phyloP scores from a whole-genome alignment of 64 coral and sea anemone genomes.

The Stylophora pistillata region DNA sequence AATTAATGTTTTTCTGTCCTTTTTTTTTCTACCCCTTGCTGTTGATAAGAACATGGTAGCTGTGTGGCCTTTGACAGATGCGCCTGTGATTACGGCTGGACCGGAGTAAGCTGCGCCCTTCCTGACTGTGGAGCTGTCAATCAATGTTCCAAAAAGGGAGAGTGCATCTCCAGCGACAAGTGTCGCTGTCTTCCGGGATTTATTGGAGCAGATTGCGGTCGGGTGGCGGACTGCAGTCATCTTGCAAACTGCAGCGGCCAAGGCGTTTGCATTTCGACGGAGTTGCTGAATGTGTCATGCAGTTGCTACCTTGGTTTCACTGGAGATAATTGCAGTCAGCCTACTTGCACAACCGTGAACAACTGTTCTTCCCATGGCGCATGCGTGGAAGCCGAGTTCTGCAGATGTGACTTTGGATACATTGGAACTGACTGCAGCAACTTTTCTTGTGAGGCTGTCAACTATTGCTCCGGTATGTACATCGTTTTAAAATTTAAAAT shows the following conservation, averaged over 20 bases:
- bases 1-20: neutral
- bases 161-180: conserved; percentile 41
- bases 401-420: conserved; percentile 63
- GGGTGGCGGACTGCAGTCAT: conserved; percentile 28
- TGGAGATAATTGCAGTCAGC: conserved; percentile 47
- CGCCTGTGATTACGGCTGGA: conserved; percentile 53
- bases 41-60: conserved; percentile 34
- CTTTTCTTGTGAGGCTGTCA: conserved; percentile 47
- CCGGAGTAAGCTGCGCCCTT: conserved; percentile 52
- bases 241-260: conserved; percentile 54
- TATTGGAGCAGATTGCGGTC: conserved; percentile 26
- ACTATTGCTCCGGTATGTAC: conserved; percentile 61
- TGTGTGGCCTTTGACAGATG: conserved; percentile 53
- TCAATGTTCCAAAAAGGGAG: conserved; percentile 55
- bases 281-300: conserved; percentile 39
- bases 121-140: conserved; percentile 56
- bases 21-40: neutral
- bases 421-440: conserved; percentile 50
- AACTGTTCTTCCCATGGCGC: conserved; percentile 49
- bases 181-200: conserved; percentile 65
- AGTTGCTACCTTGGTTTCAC: conserved; percentile 60
- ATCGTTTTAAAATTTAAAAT: neutral
- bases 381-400: conserved; percentile 59
- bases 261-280: conserved; percentile 31
- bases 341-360: conserved; percentile 30